Evolutionary conservation across 2,113 vertebrate genomes (phyloP).

Genomic region (Cebidichthys violaceus): DNA sequence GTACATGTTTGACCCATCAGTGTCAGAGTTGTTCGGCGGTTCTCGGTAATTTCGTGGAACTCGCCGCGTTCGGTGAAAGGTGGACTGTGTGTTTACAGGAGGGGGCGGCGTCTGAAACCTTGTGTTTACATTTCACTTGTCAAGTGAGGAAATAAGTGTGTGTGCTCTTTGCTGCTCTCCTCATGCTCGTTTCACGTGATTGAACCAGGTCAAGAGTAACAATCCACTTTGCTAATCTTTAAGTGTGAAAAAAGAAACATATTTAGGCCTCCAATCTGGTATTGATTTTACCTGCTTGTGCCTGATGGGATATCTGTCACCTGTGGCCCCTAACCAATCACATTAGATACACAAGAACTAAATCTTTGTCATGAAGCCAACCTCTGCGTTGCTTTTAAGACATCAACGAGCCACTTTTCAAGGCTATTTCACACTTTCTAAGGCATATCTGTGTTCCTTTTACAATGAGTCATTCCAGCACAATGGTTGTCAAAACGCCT

Average conservation of each 20-base stretch:
- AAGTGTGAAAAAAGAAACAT: conserved; percentile 38
- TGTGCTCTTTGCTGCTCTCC: background rate
- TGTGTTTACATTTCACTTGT: conserved; percentile 43
- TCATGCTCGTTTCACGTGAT: background rate
- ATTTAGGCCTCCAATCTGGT: background rate
- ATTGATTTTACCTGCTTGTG: conserved; percentile 20
- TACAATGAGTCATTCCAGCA: background rate
- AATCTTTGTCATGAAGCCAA: background rate
- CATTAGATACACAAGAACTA: conserved; percentile 23
- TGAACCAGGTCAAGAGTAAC: conserved; percentile 8
- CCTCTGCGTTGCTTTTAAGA: background rate
- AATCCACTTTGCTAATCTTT: conserved; percentile 21
- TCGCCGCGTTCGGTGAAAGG: conserved; percentile 9
- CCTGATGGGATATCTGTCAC: conserved; percentile 7
- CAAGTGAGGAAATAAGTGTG: background rate
- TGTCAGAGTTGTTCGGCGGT: conserved; percentile 4
- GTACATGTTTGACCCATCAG: conserved; percentile 3
- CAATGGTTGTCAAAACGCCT: conserved; percentile 18
- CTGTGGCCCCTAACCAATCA: background rate
- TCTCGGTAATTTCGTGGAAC: conserved; percentile 21
- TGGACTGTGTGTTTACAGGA: conserved; percentile 25
- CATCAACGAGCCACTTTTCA: background rate
- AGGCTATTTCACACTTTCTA: background rate
- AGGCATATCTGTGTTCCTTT: background rate
- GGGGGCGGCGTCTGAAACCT: background rate